A percentile compares a stretch with the other conserved stretches of the same genome.
Conservation (phyloP, 2,888 invertebrate species). For the Platycheirus albimanus region DNA sequence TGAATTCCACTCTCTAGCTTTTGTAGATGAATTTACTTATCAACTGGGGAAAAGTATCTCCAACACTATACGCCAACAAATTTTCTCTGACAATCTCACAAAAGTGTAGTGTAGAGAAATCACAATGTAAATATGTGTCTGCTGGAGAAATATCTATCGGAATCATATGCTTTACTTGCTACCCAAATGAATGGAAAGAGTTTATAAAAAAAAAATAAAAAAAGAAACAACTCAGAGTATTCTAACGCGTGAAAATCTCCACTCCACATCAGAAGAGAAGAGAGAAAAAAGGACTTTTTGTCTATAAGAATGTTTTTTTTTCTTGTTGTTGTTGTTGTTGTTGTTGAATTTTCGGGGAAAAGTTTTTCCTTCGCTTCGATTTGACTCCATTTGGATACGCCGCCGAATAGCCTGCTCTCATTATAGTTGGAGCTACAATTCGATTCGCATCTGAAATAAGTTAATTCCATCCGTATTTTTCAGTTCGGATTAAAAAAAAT, state of each 20-base stretch:
- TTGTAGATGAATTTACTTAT: conserved; percentile 13
- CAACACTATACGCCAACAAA: neutral
- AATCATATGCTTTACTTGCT: conserved; percentile 13
- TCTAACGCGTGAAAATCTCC: conserved; percentile 68
- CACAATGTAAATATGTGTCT: neutral
- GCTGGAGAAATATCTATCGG: conserved; percentile 24
- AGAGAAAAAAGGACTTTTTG: conserved; percentile 63
- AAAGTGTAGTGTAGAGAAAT: conserved; percentile 23
- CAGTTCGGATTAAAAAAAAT: conserved; percentile 41
- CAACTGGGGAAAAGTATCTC: conserved; percentile 12
- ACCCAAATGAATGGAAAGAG: conserved; percentile 36
- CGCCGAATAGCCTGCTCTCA: conserved; percentile 68
- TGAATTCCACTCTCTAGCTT: conserved; percentile 17
- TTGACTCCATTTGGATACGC: conserved; percentile 71
- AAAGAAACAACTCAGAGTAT: conserved; percentile 19
- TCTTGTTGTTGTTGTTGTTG: no score
- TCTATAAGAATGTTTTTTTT: conserved; percentile 10
- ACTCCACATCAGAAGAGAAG: conserved; percentile 54
- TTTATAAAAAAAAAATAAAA: conserved; percentile 6
- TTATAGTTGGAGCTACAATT: conserved; percentile 74
- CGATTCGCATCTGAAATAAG: conserved; percentile 67
- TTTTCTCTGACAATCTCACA: neutral
- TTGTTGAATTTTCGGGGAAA: conserved; percentile 40
- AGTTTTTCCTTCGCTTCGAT: conserved; percentile 44
- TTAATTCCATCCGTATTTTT: conserved; percentile 53